Evolutionary conservation across 2,888 invertebrate genomes (phyloP).

Genomic region (Tetheella fluctuosa): DNA sequence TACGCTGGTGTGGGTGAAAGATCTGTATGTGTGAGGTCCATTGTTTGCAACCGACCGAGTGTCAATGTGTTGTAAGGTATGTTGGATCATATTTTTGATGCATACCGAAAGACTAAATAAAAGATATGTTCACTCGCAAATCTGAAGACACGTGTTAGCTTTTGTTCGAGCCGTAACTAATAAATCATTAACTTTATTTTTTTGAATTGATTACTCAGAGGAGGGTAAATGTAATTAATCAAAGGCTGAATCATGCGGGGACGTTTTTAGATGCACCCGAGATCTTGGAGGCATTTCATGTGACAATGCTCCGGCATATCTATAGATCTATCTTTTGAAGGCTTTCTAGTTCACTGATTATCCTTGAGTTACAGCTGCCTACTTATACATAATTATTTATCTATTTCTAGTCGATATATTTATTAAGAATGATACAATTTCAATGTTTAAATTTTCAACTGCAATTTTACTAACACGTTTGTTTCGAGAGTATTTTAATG

Average conservation of each 20-base stretch:
- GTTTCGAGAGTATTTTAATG: background rate
- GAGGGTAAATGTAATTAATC: conserved; percentile 12
- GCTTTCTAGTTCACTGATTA: background rate
- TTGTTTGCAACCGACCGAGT: conserved; percentile 46
- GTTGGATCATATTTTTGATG: conserved; percentile 32
- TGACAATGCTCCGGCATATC: background rate
- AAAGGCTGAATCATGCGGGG: conserved; percentile 11
- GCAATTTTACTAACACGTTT: background rate
- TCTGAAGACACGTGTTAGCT: conserved; percentile 7
- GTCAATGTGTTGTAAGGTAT: conserved; percentile 27
- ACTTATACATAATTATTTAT: too few species aligned
- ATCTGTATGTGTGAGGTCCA: conserved; percentile 44
- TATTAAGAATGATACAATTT: too few species aligned
- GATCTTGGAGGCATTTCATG: background rate
- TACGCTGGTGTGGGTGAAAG: conserved; percentile 43
- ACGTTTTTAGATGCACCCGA: conserved; percentile 10
- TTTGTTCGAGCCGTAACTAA: conserved; percentile 8
- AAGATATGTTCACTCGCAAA: conserved; percentile 6
- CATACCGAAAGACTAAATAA: conserved; percentile 12
- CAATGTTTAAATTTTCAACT: background rate
- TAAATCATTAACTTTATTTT: conserved; percentile 13
- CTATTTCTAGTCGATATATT: background rate
- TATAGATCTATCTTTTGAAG: background rate
- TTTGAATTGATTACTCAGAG: conserved; percentile 10
- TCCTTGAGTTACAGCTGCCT: background rate